These are phyloP conservation scores for Athalia circularis DNA, from an alignment of 2,888 invertebrate genomes.

Conservation along the genomic window DNA sequence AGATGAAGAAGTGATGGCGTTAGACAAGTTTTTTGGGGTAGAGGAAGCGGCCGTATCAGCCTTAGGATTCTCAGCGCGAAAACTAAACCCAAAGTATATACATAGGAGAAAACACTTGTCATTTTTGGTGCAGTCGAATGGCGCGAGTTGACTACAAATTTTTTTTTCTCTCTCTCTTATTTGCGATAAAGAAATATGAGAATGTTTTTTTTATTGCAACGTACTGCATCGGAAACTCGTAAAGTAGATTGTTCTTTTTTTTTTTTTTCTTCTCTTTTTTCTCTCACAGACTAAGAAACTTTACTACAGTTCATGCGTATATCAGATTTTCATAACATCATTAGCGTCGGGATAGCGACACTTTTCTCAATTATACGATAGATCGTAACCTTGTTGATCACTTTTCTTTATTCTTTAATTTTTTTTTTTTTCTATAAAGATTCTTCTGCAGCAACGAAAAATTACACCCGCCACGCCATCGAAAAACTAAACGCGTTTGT, in stretches of 20 bases:
- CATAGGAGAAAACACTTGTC: constrained; percentile 21
- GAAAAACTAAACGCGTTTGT: constrained; percentile 29
- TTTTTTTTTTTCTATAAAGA: no score
- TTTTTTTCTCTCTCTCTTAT: no score
- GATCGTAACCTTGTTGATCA: neutral
- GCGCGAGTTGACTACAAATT: constrained; percentile 19
- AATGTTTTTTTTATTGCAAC: neutral
- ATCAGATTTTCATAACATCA: constrained; percentile 29
- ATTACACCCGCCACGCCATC: neutral
- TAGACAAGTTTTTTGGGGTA: constrained; percentile 15
- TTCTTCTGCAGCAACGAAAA: neutral
- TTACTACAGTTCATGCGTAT: neutral
- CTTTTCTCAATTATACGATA: constrained; percentile 29
- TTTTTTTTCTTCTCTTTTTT: neutral
- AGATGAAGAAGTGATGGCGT: constrained; percentile 16
- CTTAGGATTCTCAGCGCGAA: neutral
- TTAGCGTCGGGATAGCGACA: constrained; percentile 4
- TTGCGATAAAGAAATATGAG: constrained; percentile 22
- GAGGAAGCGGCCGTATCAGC: neutral
- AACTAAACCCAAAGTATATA: neutral
- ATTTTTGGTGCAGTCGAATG: constrained; percentile 1
- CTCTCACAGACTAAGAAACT: neutral
- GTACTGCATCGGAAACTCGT: no score
- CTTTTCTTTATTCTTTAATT: neutral
- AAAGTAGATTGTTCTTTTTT: no score